These are phyloP conservation scores for Montipora sp. DNA, from an alignment of 64 coral and sea anemone genomes.

Conservation along the genomic window DNA sequence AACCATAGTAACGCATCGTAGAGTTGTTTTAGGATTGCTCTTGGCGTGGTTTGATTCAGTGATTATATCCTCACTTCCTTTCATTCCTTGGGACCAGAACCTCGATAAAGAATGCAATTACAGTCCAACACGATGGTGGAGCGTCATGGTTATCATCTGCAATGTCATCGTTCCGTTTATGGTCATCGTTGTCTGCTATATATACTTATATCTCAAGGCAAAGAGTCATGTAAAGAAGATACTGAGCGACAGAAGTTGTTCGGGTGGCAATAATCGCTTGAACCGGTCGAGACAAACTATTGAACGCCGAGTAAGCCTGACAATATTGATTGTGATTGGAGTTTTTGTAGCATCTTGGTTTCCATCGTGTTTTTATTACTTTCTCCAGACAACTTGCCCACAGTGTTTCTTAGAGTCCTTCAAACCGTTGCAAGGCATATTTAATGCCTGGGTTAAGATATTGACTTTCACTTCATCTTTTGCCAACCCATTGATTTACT, in stretches of 20 bases:
- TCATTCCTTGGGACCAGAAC: constrained; percentile 67
- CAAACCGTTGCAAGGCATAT: constrained; percentile 29
- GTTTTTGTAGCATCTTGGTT: constrained; percentile 88
- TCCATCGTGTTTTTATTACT: constrained; percentile 93
- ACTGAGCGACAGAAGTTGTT: constrained; percentile 14
- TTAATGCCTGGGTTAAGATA: constrained; percentile 87
- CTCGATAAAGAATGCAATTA: constrained; percentile 73
- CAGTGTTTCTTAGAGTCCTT: constrained; percentile 73
- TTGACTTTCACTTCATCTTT: constrained; percentile 92
- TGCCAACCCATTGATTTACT: constrained; percentile 94
- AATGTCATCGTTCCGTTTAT: constrained; percentile 88
- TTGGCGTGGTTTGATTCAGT: constrained; percentile 74
- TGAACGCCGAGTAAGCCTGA: constrained; percentile 87
- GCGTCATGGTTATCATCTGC: constrained; percentile 83
- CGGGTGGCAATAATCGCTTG: not conserved
- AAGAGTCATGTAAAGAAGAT: constrained; percentile 73
- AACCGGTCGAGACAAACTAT: constrained; percentile 58
- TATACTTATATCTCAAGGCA: constrained; percentile 79
- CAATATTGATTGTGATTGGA: constrained; percentile 95
- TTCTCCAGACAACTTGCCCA: constrained; percentile 70
- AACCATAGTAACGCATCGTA: constrained; percentile 60
- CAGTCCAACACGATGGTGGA: constrained; percentile 87
- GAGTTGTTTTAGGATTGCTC: constrained; percentile 62
- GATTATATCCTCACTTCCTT: constrained; percentile 72
- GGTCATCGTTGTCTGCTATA: constrained; percentile 78